Evolutionary conservation across 92 coral and sea anemone genomes (phyloP).

Genomic region (Epizoanthus rinbou): DNA sequence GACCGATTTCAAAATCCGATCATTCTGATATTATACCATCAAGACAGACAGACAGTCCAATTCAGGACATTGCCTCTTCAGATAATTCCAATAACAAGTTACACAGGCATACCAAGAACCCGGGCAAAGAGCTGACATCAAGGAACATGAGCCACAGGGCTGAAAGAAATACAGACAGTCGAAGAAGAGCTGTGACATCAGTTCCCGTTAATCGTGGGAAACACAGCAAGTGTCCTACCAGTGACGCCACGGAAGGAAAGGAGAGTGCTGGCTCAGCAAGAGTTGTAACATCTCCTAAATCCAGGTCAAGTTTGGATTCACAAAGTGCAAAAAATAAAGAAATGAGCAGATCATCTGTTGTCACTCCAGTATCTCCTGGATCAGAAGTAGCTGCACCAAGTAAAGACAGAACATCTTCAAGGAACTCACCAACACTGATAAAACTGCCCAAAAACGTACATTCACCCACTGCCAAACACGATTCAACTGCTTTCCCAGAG

Average conservation of each 20-base stretch:
- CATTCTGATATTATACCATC: not conserved
- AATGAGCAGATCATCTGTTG: no score
- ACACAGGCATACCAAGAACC: not conserved
- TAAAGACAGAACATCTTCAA: no score
- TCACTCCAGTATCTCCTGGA: no score
- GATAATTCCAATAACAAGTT: slow-evolving; percentile 5
- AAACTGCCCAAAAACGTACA: no score
- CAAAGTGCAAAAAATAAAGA: no score
- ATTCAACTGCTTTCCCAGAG: slow-evolving; percentile 1
- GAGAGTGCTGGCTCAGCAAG: no score
- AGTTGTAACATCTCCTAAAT: no score
- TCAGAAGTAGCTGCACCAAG: no score
- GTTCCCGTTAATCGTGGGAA: not conserved
- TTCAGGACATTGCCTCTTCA: slow-evolving; percentile 1
- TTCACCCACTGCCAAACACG: no score
- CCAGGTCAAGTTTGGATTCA: no score
- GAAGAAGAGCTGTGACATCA: not conserved
- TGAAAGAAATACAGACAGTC: not conserved
- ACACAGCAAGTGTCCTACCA: not conserved
- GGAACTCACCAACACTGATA: no score
- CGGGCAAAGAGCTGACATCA: not conserved
- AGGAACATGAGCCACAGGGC: not conserved
- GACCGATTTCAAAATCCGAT: not conserved
- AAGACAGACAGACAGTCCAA: not conserved
- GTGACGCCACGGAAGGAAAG: not conserved